Evolutionary conservation across 2,797 vertebrate genomes (phyloP), one percentile per base, ranked within the genome.

Genomic region (Melanotaenia trifasciata): DNA sequence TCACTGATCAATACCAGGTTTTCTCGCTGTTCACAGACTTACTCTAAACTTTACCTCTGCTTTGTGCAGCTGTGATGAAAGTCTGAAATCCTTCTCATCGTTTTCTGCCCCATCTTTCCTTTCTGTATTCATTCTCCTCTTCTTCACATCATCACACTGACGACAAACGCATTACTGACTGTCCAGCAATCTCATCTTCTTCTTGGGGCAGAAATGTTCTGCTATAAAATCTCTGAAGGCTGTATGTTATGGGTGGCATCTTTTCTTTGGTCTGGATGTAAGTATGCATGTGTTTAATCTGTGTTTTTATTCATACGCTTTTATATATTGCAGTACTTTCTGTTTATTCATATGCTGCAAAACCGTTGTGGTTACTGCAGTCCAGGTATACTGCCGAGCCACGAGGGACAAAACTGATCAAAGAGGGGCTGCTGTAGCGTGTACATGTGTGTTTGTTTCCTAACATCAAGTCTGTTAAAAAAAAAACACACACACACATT

Each of bases 1-100:
- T 89, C 68, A 30, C 71, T 50, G 79, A 92, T 94, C 91, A 78
- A 94, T 92, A 89, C 64, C 43, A 59, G 69, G 18, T 65, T 64
- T 67, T 70, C 57, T 58, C 20, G 58, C 68, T 58, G 69, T 68
- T 45, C 70, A 60, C 76, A 65, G 30, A 53, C 30, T 50, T 24
- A 11, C 40, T 54, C 16, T 50, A 1, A 30, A 58, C 20, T 30
- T 30, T 61, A 10, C 18, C 30, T 61, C 24, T 75, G 62, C 58
- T 59, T 38, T 56, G 68, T 70, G 6, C 28, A 51, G 50, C 74
- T 3, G 5, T 5, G 12, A 22, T 54, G 20, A 32, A 74, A 58
- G 40, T 67, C 53, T 71, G 64, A 60, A 70, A 64, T 35, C 18
- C 5, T 73, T 5, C 14, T 40, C 38, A 4, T 16, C 38, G 38